Evolutionary conservation across 2,797 vertebrate species (phyloP).

Genomic region (Natrix natrix): DNA sequence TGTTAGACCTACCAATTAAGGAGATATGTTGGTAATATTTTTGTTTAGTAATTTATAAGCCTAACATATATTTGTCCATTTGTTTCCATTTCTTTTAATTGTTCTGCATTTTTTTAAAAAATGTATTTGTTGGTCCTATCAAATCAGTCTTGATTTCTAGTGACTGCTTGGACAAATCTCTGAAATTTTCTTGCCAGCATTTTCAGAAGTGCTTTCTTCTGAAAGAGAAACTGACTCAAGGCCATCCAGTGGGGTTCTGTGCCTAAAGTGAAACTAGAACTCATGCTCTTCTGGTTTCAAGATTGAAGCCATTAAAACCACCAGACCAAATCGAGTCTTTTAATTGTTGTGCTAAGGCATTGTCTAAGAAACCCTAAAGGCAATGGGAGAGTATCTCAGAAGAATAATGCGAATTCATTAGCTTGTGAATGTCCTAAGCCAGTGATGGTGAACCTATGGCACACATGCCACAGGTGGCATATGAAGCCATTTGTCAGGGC

Average conservation of each 20-base stretch:
- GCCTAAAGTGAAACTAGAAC: background rate
- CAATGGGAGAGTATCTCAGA: background rate
- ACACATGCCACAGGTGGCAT: too few species aligned
- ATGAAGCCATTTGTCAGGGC: too few species aligned
- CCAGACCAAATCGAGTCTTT: background rate
- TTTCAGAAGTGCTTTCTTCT: background rate
- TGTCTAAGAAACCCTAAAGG: conserved; percentile 1
- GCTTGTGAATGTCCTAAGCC: background rate
- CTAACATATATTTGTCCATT: background rate
- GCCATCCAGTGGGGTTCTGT: background rate
- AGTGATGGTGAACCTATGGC: too few species aligned
- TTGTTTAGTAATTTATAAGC: conserved; percentile 39
- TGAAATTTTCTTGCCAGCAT: background rate
- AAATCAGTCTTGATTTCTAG: background rate
- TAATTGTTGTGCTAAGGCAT: conserved; percentile 13
- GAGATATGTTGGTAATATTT: conserved; percentile 32
- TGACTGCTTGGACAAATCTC: background rate
- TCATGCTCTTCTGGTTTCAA: background rate
- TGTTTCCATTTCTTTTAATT: background rate
- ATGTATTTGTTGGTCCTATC: background rate
- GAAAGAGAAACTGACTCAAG: background rate
- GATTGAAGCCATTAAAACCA: background rate
- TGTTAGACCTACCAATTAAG: conserved; percentile 23
- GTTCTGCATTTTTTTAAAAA: background rate
- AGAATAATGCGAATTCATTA: background rate